Conservation (phyloP, 2,113 vertebrate genomes). For the Ivindomyrus marchei region DNA sequence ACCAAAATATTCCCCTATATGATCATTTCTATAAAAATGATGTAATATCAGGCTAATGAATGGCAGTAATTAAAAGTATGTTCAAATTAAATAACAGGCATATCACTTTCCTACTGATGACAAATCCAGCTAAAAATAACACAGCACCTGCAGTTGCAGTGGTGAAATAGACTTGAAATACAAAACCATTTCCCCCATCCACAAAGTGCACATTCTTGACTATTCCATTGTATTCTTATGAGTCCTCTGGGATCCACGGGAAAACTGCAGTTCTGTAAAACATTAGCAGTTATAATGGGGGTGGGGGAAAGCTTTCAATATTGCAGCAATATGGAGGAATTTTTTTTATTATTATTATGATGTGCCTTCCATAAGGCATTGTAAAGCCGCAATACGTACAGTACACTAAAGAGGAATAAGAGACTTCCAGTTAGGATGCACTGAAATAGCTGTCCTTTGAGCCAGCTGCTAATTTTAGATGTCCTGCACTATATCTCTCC, state of each 20-base stretch:
- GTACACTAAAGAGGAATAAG: conserved; percentile 33
- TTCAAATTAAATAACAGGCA: neutral
- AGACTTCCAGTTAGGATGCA: conserved; percentile 28
- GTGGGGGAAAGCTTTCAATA: neutral
- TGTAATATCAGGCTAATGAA: neutral
- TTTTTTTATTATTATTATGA: conserved; percentile 2
- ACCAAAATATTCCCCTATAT: neutral
- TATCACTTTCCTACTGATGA: neutral
- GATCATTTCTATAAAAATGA: neutral
- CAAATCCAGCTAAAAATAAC: conserved; percentile 33
- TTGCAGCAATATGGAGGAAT: neutral
- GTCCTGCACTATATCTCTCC: conserved; percentile 46
- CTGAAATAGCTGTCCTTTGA: conserved; percentile 52
- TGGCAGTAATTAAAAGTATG: neutral
- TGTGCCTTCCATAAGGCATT: neutral
- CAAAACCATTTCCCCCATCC: neutral
- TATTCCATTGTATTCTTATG: conserved; percentile 19
- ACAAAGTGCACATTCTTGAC: neutral
- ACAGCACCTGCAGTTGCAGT: conserved; percentile 17
- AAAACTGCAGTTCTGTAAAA: conserved; percentile 27
- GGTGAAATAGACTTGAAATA: neutral
- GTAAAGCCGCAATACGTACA: conserved; percentile 16
- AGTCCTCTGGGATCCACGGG: conserved; percentile 25
- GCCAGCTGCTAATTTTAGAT: conserved; percentile 62
- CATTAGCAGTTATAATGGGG: conserved; percentile 45